Conservation (phyloP, 2,888 invertebrate species). For the Cybosia mesomella region DNA sequence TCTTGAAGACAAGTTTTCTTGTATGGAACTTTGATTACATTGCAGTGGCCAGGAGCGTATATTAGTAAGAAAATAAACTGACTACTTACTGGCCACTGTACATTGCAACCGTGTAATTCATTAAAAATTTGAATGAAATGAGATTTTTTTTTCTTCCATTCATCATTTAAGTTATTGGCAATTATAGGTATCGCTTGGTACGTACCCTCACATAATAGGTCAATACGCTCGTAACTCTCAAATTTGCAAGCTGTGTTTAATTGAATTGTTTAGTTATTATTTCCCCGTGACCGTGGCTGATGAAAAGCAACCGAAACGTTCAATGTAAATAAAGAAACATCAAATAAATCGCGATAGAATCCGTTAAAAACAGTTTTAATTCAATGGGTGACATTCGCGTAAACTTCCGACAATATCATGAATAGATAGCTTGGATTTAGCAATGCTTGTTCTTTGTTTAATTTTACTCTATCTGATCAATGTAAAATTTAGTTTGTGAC, state of each 20-base stretch:
- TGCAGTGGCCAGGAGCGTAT: background rate
- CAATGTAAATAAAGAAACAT: too few relatives aligned
- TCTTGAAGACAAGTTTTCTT: too few relatives aligned
- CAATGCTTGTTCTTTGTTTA: background rate
- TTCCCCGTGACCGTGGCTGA: too few relatives aligned
- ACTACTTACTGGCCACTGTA: constrained; percentile 6
- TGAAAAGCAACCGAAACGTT: too few relatives aligned
- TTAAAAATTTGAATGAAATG: background rate
- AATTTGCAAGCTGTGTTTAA: background rate
- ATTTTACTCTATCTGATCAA: background rate
- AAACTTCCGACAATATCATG: too few relatives aligned
- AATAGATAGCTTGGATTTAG: background rate
- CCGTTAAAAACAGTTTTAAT: too few relatives aligned
- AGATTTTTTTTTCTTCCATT: background rate
- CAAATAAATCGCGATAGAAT: too few relatives aligned
- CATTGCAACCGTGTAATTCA: constrained; percentile 7
- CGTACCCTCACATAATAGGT: background rate
- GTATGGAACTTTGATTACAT: too few relatives aligned
- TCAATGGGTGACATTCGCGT: too few relatives aligned
- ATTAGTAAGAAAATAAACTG: background rate
- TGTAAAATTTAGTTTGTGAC: too few relatives aligned
- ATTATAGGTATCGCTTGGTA: background rate
- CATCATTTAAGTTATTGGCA: background rate
- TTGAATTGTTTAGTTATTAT: too few relatives aligned
- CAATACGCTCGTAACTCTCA: background rate